Evolutionary conservation across 2,888 invertebrate genomes (phyloP), one percentile per base, ranked within the genome.

Genomic region (Oxyscelio sp.): DNA sequence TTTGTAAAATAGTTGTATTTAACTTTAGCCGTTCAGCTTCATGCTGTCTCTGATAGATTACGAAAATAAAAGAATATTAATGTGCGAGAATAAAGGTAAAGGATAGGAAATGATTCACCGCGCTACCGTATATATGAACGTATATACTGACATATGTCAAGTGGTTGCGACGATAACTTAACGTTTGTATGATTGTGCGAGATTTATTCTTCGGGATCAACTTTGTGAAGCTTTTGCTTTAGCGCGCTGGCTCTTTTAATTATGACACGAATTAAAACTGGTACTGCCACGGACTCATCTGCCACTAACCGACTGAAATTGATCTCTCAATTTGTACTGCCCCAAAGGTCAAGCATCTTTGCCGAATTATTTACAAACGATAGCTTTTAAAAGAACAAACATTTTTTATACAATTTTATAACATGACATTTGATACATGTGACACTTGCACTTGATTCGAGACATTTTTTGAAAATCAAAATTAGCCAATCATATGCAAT

Each of bases 21-120:
- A 92, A 86, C 88, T 91, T 85, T 93, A 93, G 91, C 91, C 90
- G 91, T 93, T 93, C 92, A 93, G 93, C 93, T 93, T 93, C 92
- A 92, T 93, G 92, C 92, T 93, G 93, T 93, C 93, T 93, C 87
- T 90, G 88, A 92, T 89, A 87, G 86, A 88, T 88, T 88, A 90
- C 83, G 68, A 90, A 88, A 89, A 78, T 85, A 86, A 88, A 71
- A 48, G 82, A 43, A 85, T 80, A 59, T 68, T 59, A 80, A 83
- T 79, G 83, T 68, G 66, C 63, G 59, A 50, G 50, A 83, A 83
- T 80, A 83, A 81, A 83, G 66, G 75, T 87, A 48, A 63, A 31
- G 78, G 63, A 80, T 83, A 87, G 79, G 43, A 83, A 79, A 56
- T 73, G 74, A 80, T 82, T 61, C 71, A 54, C 22, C 27, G 34